Evolutionary conservation across 2,888 invertebrate species (phyloP).

Genomic region (Apodemia zela): DNA sequence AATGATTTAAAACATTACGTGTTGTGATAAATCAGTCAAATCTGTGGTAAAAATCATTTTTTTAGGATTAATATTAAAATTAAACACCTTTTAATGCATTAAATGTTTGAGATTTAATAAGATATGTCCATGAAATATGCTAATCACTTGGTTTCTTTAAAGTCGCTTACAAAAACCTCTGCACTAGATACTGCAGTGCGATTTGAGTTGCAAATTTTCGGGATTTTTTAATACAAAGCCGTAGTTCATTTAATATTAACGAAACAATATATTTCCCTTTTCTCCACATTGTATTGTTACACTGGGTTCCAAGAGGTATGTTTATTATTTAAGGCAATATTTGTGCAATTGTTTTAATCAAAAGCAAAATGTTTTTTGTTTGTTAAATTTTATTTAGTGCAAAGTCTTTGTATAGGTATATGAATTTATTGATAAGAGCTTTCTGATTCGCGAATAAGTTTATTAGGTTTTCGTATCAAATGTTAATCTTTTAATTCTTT

Average conservation of each 20-base stretch:
- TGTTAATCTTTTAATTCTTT: neutral
- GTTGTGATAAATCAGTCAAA: conserved; percentile 61
- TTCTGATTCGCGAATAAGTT: neutral
- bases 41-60: conserved; percentile 40
- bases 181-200: conserved; percentile 78
- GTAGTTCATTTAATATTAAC: conserved; percentile 7
- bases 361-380: neutral
- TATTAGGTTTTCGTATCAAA: neutral
- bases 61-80: neutral
- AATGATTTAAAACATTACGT: conserved; percentile 43
- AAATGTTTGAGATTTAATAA: neutral
- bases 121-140: conserved; percentile 65
- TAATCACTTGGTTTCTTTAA: conserved; percentile 73
- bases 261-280: neutral
- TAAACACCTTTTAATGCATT: neutral
- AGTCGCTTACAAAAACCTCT: conserved; percentile 75
- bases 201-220: conserved; percentile 76
- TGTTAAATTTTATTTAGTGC: neutral
- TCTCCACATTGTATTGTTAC: neutral
- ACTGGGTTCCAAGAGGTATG: neutral
- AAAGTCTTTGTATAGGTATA: neutral
- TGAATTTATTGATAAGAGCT: neutral
- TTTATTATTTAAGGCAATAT: neutral
- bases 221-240: conserved; percentile 24
- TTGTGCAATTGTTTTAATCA: neutral